Percentiles rank a stretch among this genome's conserved stretches.
Conservation (phyloP, 2,113 vertebrate species). For the Mobula birostris region DNA sequence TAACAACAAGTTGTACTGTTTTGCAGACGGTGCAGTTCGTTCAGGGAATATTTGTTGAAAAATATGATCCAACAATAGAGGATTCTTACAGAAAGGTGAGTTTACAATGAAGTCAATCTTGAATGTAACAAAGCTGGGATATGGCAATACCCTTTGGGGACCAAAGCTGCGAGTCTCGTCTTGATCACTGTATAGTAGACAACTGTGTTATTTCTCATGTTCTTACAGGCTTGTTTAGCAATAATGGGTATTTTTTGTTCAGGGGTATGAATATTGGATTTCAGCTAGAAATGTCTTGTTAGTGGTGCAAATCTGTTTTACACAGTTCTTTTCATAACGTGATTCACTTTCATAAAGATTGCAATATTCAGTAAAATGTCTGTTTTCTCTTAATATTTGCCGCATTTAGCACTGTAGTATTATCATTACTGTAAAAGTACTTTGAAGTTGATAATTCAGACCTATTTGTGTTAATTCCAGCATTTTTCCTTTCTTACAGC, state of each 20-base stretch:
- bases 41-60: conserved; percentile 82
- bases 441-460: no score
- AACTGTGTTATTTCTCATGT: not conserved
- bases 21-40: conserved; percentile 76
- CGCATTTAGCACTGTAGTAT: no score
- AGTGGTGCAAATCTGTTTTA: not conserved
- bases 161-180: not conserved
- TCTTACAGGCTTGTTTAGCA: not conserved
- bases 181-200: not conserved
- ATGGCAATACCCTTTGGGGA: not conserved
- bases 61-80: conserved; percentile 78
- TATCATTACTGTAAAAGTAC: no score
- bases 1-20: conserved; percentile 38
- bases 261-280: not conserved
- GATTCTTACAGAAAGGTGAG: conserved; percentile 75
- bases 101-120: not conserved
- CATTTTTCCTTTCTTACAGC: conserved; percentile 52
- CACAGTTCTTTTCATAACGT: not conserved
- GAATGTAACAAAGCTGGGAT: not conserved
- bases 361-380: no score
- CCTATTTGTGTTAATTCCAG: not conserved
- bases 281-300: not conserved
- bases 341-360: not conserved
- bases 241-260: not conserved
- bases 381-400: no score